These are phyloP conservation scores for Erythrocebus patas DNA, from an alignment of 2,113 vertebrate species.

Conservation along the genomic window DNA sequence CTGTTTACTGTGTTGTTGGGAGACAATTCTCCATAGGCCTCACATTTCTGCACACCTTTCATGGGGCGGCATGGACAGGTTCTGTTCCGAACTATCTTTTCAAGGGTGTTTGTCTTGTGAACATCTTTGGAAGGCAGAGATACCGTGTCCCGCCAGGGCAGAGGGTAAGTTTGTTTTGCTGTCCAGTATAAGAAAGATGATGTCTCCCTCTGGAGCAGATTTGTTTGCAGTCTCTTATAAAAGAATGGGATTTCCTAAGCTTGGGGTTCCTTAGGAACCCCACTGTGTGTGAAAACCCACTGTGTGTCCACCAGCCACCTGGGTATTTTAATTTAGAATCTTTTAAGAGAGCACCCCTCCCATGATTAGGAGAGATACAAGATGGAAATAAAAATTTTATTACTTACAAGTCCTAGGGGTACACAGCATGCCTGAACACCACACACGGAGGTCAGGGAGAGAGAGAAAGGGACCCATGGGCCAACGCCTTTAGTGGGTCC, in stretches of 20 bases:
- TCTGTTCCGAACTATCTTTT: neutral
- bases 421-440: neutral
- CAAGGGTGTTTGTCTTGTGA: neutral
- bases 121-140: neutral
- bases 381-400: neutral
- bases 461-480: neutral
- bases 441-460: neutral
- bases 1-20: neutral
- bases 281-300: neutral
- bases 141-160: neutral
- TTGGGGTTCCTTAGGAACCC: neutral
- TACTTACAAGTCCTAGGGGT: neutral
- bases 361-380: neutral
- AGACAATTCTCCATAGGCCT: neutral
- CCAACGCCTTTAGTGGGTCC: neutral
- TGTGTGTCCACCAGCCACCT: neutral
- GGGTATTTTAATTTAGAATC: neutral
- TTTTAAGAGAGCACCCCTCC: neutral
- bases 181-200: neutral
- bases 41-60: neutral
- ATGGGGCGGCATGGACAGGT: neutral
- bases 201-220: neutral
- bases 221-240: neutral
- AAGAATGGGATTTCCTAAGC: neutral
- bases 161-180: neutral